Percentiles rank a stretch among this genome's conserved stretches.
phyloP scores from a whole-genome alignment of 92 coral and sea anemone species.

The Bergia puertoricense region DNA sequence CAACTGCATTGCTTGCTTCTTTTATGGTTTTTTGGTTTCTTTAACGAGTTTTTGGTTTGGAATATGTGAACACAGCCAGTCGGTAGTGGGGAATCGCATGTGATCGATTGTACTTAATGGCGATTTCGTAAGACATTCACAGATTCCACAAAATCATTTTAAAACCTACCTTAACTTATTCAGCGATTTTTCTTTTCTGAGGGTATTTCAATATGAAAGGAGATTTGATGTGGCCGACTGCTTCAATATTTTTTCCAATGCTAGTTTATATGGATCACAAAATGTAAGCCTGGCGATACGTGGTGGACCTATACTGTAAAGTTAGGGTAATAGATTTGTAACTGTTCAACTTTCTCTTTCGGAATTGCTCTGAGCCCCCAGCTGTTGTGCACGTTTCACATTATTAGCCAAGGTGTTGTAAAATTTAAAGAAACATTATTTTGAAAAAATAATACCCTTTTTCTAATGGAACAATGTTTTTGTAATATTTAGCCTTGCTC shows the following conservation, averaged over 20 bases:
- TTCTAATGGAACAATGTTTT: slow-evolving; percentile 9
- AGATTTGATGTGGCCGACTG: not conserved
- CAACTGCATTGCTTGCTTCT: slow-evolving; percentile 5
- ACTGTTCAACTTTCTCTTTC: not conserved
- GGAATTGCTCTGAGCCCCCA: not conserved
- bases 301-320: not conserved
- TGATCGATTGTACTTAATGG: not conserved
- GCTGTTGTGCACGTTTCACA: not conserved
- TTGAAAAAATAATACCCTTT: not conserved
- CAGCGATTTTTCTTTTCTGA: not conserved
- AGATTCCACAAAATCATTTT: not conserved
- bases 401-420: not conserved
- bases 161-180: not conserved
- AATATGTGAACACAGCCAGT: not conserved
- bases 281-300: not conserved
- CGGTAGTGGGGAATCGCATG: slow-evolving; percentile 1
- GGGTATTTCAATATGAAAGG: not conserved
- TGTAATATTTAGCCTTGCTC: slow-evolving; percentile 14
- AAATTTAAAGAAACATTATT: not conserved
- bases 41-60: slow-evolving; percentile 26
- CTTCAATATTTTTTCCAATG: not conserved
- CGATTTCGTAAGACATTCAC: slow-evolving; percentile 3
- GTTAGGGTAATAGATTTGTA: not conserved
- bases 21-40: slow-evolving; percentile 35
- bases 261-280: not conserved